Evolutionary conservation across 1,140 invertebrate genomes (phyloP), one percentile per base, ranked within the genome.

Genomic region (Drosophila saltans): DNA sequence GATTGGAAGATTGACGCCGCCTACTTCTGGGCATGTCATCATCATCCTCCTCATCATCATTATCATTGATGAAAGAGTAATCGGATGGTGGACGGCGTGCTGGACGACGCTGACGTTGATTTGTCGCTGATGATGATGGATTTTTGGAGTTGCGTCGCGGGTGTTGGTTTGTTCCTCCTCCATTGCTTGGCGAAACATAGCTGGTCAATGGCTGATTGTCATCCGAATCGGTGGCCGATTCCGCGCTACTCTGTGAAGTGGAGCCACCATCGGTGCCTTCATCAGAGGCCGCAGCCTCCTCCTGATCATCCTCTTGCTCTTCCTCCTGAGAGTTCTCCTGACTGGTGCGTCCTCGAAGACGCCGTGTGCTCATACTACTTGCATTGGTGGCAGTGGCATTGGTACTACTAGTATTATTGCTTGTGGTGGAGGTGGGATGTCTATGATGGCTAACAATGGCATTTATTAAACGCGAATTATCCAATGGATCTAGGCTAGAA

Each of bases 151-250:
- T 77, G n/a, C 79, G 79, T 0, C 72, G 63, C 3, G 67, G 57
- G 7, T 26, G 40, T n/a, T 80, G 70, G 3, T 80, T 16, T 16
- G 21, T 5, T 52, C 45, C 45, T 52, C 45, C 45, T 26, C 45
- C 81, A 48, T 89, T 91, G 41, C 69, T 75, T 43, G 85, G 71
- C 36, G 91, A 69, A 4, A 91, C 89, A 70, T 90, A 91, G 62
- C 73, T 90, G 24, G 92, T 89, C n/a, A 94, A 82, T 33, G 93
- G 94, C 65, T 92, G 92, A 91, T 94, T 93, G 72, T 94, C 93
- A 67, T 94, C 93, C 8, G 93, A 92, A 66, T 92, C 92, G 66
- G 92, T 91, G 26, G 85, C 81, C 39, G 79, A 26, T n/a, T 82
- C 83, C n/a, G 81, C 75, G 36, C 68, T 70, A 21, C 28, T 61